Conservation (phyloP, 2,797 vertebrate genomes). For the Scomberomorus guttatus region DNA sequence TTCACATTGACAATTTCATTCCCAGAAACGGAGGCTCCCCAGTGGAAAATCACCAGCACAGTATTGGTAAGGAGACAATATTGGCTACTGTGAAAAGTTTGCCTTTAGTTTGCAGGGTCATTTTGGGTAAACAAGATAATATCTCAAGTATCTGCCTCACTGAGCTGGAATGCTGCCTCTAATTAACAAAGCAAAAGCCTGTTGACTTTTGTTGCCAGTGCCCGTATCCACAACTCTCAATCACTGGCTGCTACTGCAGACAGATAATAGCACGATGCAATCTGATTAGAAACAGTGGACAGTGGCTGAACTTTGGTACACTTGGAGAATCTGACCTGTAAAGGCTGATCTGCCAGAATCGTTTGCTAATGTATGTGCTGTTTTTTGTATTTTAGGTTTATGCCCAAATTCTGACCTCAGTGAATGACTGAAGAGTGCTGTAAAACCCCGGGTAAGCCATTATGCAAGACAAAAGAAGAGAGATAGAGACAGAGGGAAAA, state of each 20-base stretch:
- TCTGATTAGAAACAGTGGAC: conserved; percentile 43
- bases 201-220: conserved; percentile 10
- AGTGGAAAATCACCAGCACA: conserved; percentile 26
- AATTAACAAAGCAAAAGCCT: conserved; percentile 48
- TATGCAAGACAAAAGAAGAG: conserved; percentile 43
- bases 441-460: conserved; percentile 30
- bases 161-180: conserved; percentile 30
- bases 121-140: conserved; percentile 41
- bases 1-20: conserved; percentile 38
- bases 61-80: conserved; percentile 21
- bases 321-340: conserved; percentile 1
- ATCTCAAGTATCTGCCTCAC: conserved; percentile 15
- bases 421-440: conserved; percentile 16
- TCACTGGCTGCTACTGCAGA: conserved; percentile 26
- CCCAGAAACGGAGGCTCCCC: conserved; percentile 1
- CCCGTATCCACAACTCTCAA: conserved; percentile 2
- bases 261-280: conserved; percentile 28
- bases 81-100: conserved; percentile 36
- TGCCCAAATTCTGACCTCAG: conserved; percentile 34
- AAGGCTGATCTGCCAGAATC: conserved; percentile 7
- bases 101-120: conserved; percentile 22
- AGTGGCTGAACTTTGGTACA: conserved; percentile 31
- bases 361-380: not conserved
- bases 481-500: no score
- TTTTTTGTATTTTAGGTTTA: conserved; percentile 26